Conservation (phyloP, 2,113 vertebrate genomes). For the Malaclemys terrapin region DNA sequence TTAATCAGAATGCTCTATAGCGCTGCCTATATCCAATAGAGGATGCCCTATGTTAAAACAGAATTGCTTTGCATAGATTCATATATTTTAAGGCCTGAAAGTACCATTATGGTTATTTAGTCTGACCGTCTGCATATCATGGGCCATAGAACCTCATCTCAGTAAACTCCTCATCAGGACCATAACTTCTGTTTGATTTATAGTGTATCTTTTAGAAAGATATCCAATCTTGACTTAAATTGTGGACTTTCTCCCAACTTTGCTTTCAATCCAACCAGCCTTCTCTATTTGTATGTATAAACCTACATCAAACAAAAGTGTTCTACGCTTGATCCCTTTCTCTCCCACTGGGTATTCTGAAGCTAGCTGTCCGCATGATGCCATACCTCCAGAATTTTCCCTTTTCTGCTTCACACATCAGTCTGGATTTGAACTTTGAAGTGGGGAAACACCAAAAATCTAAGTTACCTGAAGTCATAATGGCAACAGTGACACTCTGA, state of each 20-base stretch:
- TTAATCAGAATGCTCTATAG: neutral
- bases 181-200: neutral
- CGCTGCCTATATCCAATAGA: neutral
- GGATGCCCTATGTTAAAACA: neutral
- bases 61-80: neutral
- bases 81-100: neutral
- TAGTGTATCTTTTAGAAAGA: neutral
- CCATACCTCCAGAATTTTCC: neutral
- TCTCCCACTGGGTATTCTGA: neutral
- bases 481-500: neutral
- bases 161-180: too few relatives aligned
- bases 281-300: neutral
- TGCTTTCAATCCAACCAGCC: neutral
- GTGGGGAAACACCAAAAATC: neutral
- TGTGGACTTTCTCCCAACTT: neutral
- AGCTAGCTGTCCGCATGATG: neutral
- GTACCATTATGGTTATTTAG: neutral
- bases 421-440: neutral
- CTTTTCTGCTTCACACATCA: neutral
- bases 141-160: neutral
- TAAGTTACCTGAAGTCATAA: neutral
- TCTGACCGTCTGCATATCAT: neutral
- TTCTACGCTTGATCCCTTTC: neutral
- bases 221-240: neutral
- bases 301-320: neutral